A percentile compares a stretch with the other conserved stretches of the same genome.
Evolutionary conservation across 2,888 invertebrate species (phyloP).

Genomic region (Hecatera dysodea): DNA sequence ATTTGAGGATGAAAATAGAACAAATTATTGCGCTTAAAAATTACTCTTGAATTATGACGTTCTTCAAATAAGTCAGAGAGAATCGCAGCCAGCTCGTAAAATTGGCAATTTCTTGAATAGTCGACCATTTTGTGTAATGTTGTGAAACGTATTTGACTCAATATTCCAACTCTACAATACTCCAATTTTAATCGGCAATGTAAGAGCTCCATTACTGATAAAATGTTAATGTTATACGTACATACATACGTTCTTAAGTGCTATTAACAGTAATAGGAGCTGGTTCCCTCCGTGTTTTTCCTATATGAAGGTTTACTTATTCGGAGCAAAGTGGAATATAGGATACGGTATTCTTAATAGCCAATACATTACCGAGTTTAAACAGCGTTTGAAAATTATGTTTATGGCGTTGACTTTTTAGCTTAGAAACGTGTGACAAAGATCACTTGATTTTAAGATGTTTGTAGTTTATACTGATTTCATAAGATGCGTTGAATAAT

Average conservation of each 20-base stretch:
- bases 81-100: not conserved
- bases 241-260: constrained; percentile 24
- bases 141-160: no score
- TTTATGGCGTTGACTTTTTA: constrained; percentile 21
- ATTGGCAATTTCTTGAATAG: not conserved
- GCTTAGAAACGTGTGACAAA: constrained; percentile 1
- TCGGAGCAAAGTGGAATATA: constrained; percentile 29
- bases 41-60: not conserved
- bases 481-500: no score
- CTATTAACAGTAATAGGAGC: constrained; percentile 13
- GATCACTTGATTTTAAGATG: not conserved
- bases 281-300: constrained; percentile 15
- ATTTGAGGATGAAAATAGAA: not conserved
- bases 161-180: not conserved
- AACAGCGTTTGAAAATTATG: constrained; percentile 15
- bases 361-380: constrained; percentile 35
- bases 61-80: not conserved
- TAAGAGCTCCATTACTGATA: constrained; percentile 6
- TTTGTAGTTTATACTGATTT: no score
- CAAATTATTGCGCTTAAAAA: not conserved
- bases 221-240: constrained; percentile 15
- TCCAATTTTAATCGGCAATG: constrained; percentile 24
- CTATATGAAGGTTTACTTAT: constrained; percentile 20
- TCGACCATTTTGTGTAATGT: not conserved
- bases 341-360: constrained; percentile 31